These are phyloP conservation scores for Oxyura jamaicensis DNA, from an alignment of 2,113 vertebrate species.

Conservation along the genomic window DNA sequence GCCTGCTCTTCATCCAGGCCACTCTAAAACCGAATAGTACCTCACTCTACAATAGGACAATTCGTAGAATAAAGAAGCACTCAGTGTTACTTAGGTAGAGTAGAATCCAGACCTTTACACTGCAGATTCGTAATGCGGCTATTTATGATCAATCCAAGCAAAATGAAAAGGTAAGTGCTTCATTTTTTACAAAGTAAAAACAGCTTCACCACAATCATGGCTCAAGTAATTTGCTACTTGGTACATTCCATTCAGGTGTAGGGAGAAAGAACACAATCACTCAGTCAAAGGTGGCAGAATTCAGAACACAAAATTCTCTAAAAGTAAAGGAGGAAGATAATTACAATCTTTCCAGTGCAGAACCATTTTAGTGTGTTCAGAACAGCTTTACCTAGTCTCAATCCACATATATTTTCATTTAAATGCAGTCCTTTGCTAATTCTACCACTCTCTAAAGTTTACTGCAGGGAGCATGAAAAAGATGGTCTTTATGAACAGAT, in stretches of 20 bases:
- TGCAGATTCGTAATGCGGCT: not conserved
- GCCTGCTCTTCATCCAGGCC: not conserved
- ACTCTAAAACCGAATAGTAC: not conserved
- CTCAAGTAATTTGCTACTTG: conserved; percentile 22
- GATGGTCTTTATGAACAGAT: conserved; percentile 78
- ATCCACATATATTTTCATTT: conserved; percentile 58
- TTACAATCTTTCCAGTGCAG: conserved; percentile 13
- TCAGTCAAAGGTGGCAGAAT: conserved; percentile 56
- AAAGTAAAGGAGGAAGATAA: conserved; percentile 34
- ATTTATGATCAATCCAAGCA: conserved; percentile 33
- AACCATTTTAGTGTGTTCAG: not conserved
- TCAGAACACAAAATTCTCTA: conserved; percentile 25
- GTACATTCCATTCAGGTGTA: conserved; percentile 38
- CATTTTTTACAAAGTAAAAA: conserved; percentile 56
- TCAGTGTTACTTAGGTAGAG: not conserved
- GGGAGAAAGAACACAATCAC: conserved; percentile 50
- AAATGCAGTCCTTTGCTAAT: conserved; percentile 47
- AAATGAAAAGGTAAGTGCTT: conserved; percentile 50
- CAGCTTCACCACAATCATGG: conserved; percentile 6
- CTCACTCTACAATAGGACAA: not conserved
- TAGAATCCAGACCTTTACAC: not conserved
- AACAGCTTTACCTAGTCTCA: conserved; percentile 22
- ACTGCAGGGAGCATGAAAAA: conserved; percentile 66
- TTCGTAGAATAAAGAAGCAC: conserved; percentile 6
- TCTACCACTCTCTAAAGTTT: conserved; percentile 48